These are phyloP conservation scores for Lycaon pictus DNA, from an alignment of 2,113 vertebrate species.

Conservation along the genomic window DNA sequence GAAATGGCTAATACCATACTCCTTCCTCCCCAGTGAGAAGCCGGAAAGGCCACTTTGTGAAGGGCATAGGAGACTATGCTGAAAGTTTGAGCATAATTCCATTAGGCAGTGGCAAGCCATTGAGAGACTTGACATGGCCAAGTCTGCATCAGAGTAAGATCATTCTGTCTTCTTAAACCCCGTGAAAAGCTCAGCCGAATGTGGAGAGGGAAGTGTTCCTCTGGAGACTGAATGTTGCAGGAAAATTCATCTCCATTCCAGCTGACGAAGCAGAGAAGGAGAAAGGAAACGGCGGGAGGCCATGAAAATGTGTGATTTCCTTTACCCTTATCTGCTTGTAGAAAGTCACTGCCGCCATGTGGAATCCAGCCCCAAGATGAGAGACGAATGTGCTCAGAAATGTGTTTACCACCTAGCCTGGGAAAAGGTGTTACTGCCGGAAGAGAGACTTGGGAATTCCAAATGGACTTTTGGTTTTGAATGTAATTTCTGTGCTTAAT, in stretches of 20 bases:
- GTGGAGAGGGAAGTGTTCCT: neutral
- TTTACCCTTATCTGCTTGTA: neutral
- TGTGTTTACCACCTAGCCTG: neutral
- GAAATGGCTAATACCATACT: neutral
- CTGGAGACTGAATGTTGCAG: neutral
- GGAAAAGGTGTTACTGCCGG: neutral
- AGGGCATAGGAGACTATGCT: neutral
- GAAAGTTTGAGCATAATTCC: neutral
- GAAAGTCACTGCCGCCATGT: neutral
- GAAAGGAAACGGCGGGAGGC: neutral
- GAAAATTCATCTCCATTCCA: conserved; percentile 41
- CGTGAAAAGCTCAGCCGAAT: neutral
- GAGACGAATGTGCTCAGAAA: neutral
- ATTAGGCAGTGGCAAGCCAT: neutral
- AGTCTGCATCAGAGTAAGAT: neutral
- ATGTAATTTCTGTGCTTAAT: conserved; percentile 47
- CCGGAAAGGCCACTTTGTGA: neutral
- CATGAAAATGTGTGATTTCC: neutral
- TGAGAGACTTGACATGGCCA: neutral
- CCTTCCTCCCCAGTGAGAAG: neutral
- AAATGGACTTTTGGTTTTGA: neutral
- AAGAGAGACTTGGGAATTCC: conserved; percentile 31
- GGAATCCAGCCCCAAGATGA: neutral
- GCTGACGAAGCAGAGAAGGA: conserved; percentile 40
- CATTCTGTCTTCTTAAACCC: neutral